Evolutionary conservation across 2,113 vertebrate species (phyloP).

Genomic region (Potamarius usumacintae): DNA sequence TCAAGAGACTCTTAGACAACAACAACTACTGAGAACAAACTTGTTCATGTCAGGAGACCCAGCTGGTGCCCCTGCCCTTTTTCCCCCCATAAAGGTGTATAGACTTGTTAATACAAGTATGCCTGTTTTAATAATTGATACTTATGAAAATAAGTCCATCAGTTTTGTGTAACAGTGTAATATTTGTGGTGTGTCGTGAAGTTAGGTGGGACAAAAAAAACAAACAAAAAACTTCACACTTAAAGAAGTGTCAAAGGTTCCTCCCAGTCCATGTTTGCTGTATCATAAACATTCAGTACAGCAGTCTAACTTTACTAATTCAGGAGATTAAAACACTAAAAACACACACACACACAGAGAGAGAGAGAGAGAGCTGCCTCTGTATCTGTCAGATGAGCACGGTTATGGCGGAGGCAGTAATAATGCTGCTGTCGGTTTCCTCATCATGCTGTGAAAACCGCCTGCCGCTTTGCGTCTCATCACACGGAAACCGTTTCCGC

Average conservation of each 20-base stretch:
- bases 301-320: not conserved
- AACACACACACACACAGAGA: no score
- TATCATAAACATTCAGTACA: not conserved
- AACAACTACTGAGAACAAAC: not conserved
- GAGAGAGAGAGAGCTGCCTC: not conserved
- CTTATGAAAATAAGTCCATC: not conserved
- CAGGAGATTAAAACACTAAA: not conserved
- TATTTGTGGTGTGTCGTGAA: no score
- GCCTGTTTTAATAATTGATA: not conserved
- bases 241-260: not conserved
- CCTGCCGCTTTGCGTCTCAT: not conserved
- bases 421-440: not conserved
- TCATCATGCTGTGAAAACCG: not conserved
- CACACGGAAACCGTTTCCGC: not conserved
- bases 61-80: not conserved
- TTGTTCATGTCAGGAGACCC: not conserved
- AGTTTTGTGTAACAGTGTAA: not conserved
- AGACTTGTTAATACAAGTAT: not conserved
- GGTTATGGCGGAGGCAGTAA: not conserved
- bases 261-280: not conserved
- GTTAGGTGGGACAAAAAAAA: not conserved
- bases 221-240: conserved; percentile 6
- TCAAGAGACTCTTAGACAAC: not conserved
- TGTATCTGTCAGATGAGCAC: not conserved
- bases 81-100: not conserved